Evolutionary conservation across 2,113 vertebrate genomes (phyloP), one percentile per base, ranked within the genome.

Genomic region (Amazona guildingii): DNA sequence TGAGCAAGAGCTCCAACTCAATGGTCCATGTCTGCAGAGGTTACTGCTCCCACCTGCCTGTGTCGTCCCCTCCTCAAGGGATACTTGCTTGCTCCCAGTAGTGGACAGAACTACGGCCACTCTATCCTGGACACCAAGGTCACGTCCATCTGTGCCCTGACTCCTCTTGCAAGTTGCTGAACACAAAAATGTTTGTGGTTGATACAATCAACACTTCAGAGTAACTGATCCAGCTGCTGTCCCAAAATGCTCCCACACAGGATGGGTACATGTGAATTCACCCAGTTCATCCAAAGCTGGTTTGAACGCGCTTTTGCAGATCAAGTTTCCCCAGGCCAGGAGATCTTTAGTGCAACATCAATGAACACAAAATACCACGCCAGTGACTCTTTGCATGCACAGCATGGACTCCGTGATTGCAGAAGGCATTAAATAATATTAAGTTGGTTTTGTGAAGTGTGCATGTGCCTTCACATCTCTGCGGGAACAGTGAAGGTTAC

Each of bases 291-390:
- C 28, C 76, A 68, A 49, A 46, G 48, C 63, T 82, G 6, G 17
- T 63, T 62, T 51, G 25, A 68, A 77, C 46, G 13, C 25, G 20
- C 66, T 51, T 70, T 4, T 76, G 49, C 13, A 61, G 44, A n/a
- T 13, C 33, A 51, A 52, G 19, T 7, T 16, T 48, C 11, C 33
- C 17, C 64, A 63, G 35, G 37, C 44, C 57, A 76, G 52, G 44
- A 55, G 48, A 49, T 13, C 12, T n/a, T 55, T 11, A 81, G 72
- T 23, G 29, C 37, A 81, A 35, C n/a, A 44, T 17, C 28, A 52
- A 16, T 8, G 44, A 21, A 23, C 3, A 17, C 27, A 43, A 48
- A 52, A 48, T 4, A 2, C 46, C 31, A 57, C 2, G 0, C 13
- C n/a, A 44, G 33, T 5, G 33, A 33, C 35, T 37, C 39, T 9